Percentiles rank a stretch among this genome's conserved stretches.
Evolutionary conservation across 2,888 invertebrate genomes (phyloP).

Genomic region (Dryobota labecula): DNA sequence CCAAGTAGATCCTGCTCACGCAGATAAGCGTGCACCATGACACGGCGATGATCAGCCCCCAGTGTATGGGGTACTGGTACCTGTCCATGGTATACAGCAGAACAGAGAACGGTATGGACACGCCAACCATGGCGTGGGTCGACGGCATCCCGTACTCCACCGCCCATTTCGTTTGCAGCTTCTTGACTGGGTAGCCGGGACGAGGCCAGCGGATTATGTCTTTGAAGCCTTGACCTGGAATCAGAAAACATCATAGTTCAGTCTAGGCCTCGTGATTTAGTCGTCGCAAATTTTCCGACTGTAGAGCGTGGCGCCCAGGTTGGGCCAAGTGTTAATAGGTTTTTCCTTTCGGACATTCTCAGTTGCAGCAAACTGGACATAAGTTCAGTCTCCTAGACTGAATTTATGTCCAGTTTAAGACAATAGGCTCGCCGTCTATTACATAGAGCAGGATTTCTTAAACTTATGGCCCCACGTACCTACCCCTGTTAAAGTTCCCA

Average conservation of each 20-base stretch:
- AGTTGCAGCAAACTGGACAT: background rate
- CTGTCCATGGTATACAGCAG: constrained; percentile 94
- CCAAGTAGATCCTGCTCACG: constrained; percentile 96
- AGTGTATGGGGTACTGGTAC: constrained; percentile 93
- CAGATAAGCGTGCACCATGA: constrained; percentile 95
- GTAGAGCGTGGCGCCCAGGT: background rate
- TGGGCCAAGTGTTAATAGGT: no score
- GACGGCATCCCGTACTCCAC: constrained; percentile 98
- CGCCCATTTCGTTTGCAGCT: constrained; percentile 96
- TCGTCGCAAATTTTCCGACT: background rate
- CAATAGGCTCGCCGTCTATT: background rate
- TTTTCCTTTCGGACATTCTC: background rate
- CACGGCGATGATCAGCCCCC: constrained; percentile 91
- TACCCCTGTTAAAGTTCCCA: no score
- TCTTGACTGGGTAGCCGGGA: constrained; percentile 95
- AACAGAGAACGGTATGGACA: constrained; percentile 96
- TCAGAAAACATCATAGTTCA: background rate
- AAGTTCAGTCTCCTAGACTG: no score
- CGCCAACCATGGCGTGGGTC: constrained; percentile 97
- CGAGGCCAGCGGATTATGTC: constrained; percentile 97
- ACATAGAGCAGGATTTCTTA: background rate
- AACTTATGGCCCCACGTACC: no score
- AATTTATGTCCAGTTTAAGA: background rate
- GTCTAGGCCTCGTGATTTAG: no score
- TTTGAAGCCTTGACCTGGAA: constrained; percentile 95